Percentiles rank a stretch among this genome's conserved stretches.
These are phyloP conservation scores for Epirrita christyi DNA, from an alignment of 2,888 invertebrate genomes.

Conservation along the genomic window DNA sequence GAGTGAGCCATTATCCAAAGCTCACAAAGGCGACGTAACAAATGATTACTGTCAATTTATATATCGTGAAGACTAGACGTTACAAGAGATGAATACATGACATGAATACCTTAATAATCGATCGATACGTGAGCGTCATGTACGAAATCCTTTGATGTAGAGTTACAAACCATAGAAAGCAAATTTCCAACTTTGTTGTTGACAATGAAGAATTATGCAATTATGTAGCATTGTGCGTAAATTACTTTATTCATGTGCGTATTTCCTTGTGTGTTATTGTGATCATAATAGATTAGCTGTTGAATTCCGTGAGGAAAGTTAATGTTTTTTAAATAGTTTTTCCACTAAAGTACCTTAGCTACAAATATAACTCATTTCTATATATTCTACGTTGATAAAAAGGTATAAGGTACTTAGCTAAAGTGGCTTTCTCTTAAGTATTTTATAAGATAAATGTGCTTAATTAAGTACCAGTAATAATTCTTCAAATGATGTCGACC, in stretches of 20 bases:
- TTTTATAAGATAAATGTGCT: not conserved
- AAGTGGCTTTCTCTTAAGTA: no score
- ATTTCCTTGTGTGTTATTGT: constrained; percentile 26
- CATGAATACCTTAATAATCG: constrained; percentile 55
- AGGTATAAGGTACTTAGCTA: no score
- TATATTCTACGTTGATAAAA: no score
- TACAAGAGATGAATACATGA: constrained; percentile 40
- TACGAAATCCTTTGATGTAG: constrained; percentile 56
- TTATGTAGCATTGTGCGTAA: constrained; percentile 61
- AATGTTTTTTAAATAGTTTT: constrained; percentile 6
- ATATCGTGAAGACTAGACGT: constrained; percentile 44
- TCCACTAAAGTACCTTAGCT: not conserved
- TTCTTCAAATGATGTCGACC: not conserved
- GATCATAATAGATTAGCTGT: constrained; percentile 10
- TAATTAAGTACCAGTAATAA: not conserved
- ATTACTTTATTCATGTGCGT: constrained; percentile 48
- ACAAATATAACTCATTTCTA: not conserved
- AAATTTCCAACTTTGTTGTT: constrained; percentile 65
- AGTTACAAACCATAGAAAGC: constrained; percentile 61
- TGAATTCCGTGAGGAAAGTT: constrained; percentile 14
- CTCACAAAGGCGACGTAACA: constrained; percentile 51
- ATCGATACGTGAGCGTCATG: constrained; percentile 49
- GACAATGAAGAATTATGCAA: constrained; percentile 69
- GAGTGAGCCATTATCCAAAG: constrained; percentile 40
- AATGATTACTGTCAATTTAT: constrained; percentile 65